Conservation (phyloP, 2,888 invertebrate species). For the Autographa gamma region DNA sequence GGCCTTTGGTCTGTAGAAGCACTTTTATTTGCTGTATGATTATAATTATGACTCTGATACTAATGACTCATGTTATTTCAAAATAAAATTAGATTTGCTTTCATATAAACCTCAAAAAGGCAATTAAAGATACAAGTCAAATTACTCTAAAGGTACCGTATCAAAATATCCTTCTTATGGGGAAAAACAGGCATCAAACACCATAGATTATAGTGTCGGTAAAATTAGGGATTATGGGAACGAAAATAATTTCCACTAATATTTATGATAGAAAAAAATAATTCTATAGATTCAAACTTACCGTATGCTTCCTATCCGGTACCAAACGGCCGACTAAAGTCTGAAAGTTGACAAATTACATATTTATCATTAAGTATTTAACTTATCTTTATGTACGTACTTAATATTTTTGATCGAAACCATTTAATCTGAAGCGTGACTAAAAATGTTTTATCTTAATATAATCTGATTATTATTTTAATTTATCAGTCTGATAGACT, state of each 20-base stretch:
- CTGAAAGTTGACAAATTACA: slow-evolving; percentile 62
- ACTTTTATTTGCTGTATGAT: no score
- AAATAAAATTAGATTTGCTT: no score
- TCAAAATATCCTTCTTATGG: no score
- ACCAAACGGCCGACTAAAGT: slow-evolving; percentile 72
- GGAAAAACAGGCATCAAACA: no score
- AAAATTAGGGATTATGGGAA: neutral
- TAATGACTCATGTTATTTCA: no score
- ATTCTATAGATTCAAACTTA: slow-evolving; percentile 61
- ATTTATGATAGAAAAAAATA: slow-evolving; percentile 8
- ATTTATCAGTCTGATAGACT: slow-evolving; percentile 32
- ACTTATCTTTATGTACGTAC: slow-evolving; percentile 65
- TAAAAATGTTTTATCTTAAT: slow-evolving; percentile 60
- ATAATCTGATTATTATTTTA: slow-evolving; percentile 49
- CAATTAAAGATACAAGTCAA: no score
- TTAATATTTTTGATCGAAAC: slow-evolving; percentile 57
- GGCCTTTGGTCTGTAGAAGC: no score
- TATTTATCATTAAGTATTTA: slow-evolving; percentile 72
- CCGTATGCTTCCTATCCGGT: slow-evolving; percentile 74
- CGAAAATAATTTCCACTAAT: neutral
- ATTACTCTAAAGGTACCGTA: no score
- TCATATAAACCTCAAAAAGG: no score
- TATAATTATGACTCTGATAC: no score
- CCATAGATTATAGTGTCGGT: neutral
- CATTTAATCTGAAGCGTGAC: slow-evolving; percentile 61